Evolutionary conservation across 2,113 vertebrate species (phyloP).

Genomic region (Quiscalus mexicanus): DNA sequence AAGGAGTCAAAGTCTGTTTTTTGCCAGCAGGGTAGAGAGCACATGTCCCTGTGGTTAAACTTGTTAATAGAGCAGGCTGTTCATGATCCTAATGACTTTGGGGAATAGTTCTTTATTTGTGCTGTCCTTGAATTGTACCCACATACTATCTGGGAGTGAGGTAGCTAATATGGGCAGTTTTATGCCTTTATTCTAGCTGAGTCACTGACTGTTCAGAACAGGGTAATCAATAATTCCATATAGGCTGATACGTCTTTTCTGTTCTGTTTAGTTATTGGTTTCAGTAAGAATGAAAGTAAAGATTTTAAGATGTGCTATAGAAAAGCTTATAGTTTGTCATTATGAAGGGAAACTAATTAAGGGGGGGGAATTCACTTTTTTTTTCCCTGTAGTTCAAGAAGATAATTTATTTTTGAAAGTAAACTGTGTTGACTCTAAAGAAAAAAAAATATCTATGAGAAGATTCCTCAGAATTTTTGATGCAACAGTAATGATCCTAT

Average conservation of each 20-base stretch:
- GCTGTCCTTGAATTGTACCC: neutral
- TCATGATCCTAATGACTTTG: neutral
- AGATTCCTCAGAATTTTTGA: neutral
- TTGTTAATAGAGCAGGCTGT: neutral
- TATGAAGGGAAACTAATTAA: neutral
- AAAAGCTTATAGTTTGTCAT: neutral
- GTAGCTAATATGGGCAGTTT: neutral
- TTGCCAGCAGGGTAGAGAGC: neutral
- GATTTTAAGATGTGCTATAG: neutral
- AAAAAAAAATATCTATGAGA: neutral
- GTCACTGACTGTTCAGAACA: neutral
- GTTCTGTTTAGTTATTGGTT: neutral
- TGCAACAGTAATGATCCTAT: neutral
- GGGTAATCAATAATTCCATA: neutral
- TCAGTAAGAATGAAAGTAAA: neutral
- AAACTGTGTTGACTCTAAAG: neutral
- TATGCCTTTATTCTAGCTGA: neutral
- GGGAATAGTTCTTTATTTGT: neutral
- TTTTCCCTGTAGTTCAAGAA: neutral
- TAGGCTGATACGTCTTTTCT: neutral
- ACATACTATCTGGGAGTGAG: neutral
- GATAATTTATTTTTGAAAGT: neutral
- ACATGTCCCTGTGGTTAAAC: fast-evolving
- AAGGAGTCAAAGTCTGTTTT: neutral
- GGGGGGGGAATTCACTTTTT: neutral